These are phyloP conservation scores for Zaprionus capensis DNA, from an alignment of 1,140 invertebrate genomes.

Conservation along the genomic window DNA sequence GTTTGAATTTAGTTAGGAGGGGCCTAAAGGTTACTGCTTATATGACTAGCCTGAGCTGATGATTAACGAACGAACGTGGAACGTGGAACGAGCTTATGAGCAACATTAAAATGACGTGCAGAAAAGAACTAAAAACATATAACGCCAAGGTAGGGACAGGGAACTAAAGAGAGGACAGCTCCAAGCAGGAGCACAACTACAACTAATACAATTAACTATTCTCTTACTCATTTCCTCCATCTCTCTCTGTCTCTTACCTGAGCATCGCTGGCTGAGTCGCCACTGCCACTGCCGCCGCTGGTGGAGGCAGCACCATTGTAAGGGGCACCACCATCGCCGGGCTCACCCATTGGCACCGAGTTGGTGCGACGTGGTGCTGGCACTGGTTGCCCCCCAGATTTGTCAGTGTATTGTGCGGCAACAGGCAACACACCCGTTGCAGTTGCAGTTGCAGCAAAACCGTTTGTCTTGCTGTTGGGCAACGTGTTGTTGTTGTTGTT, in stretches of 20 bases:
- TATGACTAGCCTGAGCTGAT: conserved; percentile 54
- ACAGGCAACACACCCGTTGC: conserved; percentile 72
- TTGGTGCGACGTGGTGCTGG: conserved; percentile 84
- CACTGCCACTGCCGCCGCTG: conserved; percentile 57
- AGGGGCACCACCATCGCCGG: conserved; percentile 54
- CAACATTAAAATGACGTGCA: conserved; percentile 76
- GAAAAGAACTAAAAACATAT: conserved; percentile 42
- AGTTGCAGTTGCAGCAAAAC: conserved; percentile 62
- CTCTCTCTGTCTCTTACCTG: conserved; percentile 62
- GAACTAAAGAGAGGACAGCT: neutral
- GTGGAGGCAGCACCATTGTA: conserved; percentile 61
- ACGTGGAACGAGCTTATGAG: conserved; percentile 61
- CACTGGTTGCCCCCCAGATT: conserved; percentile 79
- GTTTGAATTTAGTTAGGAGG: conserved; percentile 8
- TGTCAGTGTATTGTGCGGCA: conserved; percentile 73
- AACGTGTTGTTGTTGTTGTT: conserved; percentile 56
- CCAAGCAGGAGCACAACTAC: conserved; percentile 43
- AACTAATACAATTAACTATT: neutral
- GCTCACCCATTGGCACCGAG: conserved; percentile 75
- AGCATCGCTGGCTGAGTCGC: conserved; percentile 63
- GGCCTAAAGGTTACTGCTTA: conserved; percentile 26
- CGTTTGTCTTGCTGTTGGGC: conserved; percentile 67
- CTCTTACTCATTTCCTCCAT: neutral
- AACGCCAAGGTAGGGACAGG: conserved; percentile 3
- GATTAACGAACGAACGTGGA: conserved; percentile 48